Conservation (phyloP, 1,140 invertebrate genomes). For the Lethocerus indicus region DNA sequence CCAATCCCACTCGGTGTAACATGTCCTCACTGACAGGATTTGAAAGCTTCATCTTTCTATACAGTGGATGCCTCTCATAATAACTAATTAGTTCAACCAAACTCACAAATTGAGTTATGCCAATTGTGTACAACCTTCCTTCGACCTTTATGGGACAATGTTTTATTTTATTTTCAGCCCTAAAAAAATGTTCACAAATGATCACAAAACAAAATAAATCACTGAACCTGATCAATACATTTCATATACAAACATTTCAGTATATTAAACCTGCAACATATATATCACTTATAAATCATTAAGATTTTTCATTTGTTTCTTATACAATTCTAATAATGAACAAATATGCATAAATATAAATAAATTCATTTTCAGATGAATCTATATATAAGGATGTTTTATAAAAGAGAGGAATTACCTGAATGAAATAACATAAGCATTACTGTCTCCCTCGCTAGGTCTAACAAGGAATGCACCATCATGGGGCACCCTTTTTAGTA, state of each 20-base stretch:
- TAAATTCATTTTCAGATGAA: too few relatives aligned
- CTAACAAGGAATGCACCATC: slow-evolving; percentile 89
- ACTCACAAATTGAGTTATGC: slow-evolving; percentile 81
- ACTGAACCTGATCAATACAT: too few relatives aligned
- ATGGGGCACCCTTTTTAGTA: slow-evolving; percentile 58
- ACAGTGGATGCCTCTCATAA: slow-evolving; percentile 80
- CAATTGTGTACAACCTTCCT: slow-evolving; percentile 77
- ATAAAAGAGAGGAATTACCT: too few relatives aligned
- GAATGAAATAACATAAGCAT: slow-evolving; percentile 88
- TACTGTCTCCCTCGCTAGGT: slow-evolving; percentile 65
- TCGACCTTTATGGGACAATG: slow-evolving; percentile 88
- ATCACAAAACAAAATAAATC: neutral
- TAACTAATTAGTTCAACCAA: slow-evolving; percentile 82
- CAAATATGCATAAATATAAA: too few relatives aligned
- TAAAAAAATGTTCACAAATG: slow-evolving; percentile 23
- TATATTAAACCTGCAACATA: too few relatives aligned
- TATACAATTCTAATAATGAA: too few relatives aligned
- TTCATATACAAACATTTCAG: too few relatives aligned
- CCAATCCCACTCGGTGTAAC: slow-evolving; percentile 42
- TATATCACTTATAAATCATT: too few relatives aligned
- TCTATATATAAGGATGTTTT: too few relatives aligned
- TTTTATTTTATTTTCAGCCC: slow-evolving; percentile 84
- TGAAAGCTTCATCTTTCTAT: slow-evolving; percentile 71
- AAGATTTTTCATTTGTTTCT: too few relatives aligned
- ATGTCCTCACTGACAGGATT: slow-evolving; percentile 74